These are phyloP conservation scores for Stenodema calcarata DNA, from an alignment of 2,888 invertebrate species.

Conservation along the genomic window DNA sequence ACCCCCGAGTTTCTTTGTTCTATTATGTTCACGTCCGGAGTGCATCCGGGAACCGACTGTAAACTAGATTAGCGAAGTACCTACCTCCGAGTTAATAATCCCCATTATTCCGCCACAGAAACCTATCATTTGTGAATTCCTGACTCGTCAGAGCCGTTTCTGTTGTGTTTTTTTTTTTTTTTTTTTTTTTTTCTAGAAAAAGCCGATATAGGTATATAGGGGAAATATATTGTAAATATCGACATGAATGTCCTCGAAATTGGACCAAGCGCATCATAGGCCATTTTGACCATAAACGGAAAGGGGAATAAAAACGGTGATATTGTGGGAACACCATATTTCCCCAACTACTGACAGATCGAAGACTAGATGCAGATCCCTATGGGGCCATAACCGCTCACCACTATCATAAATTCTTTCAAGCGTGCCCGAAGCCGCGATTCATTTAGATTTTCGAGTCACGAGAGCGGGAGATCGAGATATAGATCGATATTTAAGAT, in stretches of 20 bases:
- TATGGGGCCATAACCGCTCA: background rate
- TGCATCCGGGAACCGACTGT: background rate
- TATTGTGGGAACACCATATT: background rate
- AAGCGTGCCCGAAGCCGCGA: background rate
- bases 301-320: too few relatives aligned
- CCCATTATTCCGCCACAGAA: background rate
- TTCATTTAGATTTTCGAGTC: conserved; percentile 2
- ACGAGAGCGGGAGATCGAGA: background rate
- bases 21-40: background rate
- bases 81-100: background rate
- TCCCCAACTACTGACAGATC: background rate
- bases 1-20: background rate
- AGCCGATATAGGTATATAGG: too few relatives aligned
- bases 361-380: background rate
- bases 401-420: background rate
- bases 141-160: too few relatives aligned
- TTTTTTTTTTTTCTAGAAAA: too few relatives aligned
- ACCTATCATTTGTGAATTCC: background rate
- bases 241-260: too few relatives aligned
- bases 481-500: conserved; percentile 12
- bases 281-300: too few relatives aligned
- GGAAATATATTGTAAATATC: too few relatives aligned
- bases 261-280: too few relatives aligned
- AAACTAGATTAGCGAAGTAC: background rate
- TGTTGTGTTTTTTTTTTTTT: too few relatives aligned